phyloP scores from a whole-genome alignment of 2,113 vertebrate species.

The Vimba vimba region DNA sequence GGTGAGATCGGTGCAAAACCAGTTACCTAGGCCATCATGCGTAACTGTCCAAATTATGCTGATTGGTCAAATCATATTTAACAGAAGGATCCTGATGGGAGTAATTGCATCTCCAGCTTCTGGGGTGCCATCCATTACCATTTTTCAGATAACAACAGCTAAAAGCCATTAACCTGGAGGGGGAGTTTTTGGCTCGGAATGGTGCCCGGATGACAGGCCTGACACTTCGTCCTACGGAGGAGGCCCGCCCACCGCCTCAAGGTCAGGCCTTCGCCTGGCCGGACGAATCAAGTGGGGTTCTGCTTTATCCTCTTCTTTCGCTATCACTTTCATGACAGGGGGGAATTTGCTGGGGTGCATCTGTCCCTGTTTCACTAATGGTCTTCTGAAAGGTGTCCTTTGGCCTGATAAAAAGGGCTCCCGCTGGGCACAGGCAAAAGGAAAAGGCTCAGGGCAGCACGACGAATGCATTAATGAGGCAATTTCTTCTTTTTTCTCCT shows the following conservation, averaged over 20 bases:
- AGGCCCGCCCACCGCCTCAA: conserved; percentile 52
- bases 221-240: conserved; percentile 45
- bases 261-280: conserved; percentile 49
- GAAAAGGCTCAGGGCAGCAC: conserved; percentile 56
- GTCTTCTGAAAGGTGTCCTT: conserved; percentile 66
- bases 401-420: conserved; percentile 67
- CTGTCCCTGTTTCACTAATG: conserved; percentile 68
- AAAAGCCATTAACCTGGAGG: conserved; percentile 74
- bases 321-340: conserved; percentile 54
- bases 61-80: conserved; percentile 77
- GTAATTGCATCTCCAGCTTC: conserved; percentile 71
- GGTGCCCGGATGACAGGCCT: conserved; percentile 34
- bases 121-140: conserved; percentile 55
- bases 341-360: conserved; percentile 61
- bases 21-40: conserved; percentile 76
- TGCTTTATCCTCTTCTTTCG: conserved; percentile 38
- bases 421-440: conserved; percentile 61
- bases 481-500: conserved; percentile 53
- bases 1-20: conserved; percentile 74
- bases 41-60: conserved; percentile 78
- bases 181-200: conserved; percentile 34
- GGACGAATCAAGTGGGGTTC: background rate
- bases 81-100: conserved; percentile 72
- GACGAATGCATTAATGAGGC: conserved; percentile 65
- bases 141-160: conserved; percentile 58